Conservation (phyloP, 2,797 vertebrate genomes). For the Microcaecilia unicolor region DNA sequence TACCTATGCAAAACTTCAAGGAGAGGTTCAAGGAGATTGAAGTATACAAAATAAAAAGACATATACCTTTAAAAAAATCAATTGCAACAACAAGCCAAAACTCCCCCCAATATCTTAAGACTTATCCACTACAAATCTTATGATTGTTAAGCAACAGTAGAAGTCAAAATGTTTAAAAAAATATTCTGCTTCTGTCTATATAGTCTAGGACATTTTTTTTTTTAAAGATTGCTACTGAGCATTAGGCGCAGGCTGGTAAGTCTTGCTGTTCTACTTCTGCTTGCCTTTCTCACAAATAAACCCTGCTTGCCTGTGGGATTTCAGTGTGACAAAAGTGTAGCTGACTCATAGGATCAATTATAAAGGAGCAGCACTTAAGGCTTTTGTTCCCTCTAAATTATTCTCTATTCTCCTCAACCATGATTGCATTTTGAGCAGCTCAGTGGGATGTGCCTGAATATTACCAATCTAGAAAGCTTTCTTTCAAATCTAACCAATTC, state of each 20-base stretch:
- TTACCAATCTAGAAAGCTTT: conserved; percentile 7
- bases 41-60: too few species aligned
- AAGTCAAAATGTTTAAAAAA: background rate
- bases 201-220: background rate
- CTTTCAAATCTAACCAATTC: background rate
- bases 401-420: conserved; percentile 19
- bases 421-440: conserved; percentile 26
- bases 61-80: background rate
- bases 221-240: conserved; percentile 18
- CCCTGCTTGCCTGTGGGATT: conserved; percentile 42
- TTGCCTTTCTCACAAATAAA: conserved; percentile 40
- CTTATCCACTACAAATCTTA: background rate
- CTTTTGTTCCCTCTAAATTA: conserved; percentile 25
- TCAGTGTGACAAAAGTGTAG: conserved; percentile 44
- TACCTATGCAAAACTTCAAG: too few species aligned
- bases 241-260: conserved; percentile 26
- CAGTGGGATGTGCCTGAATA: conserved; percentile 6
- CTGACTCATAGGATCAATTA: conserved; percentile 62
- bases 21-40: too few species aligned
- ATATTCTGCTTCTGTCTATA: too few species aligned
- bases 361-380: conserved; percentile 32
- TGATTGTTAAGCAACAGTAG: background rate
- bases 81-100: background rate
- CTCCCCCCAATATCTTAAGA: too few species aligned
- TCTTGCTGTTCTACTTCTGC: conserved; percentile 27